These are phyloP conservation scores for Clavelina lepadiformis DNA, from an alignment of 23 tunicate genomes.

Conservation along the genomic window DNA sequence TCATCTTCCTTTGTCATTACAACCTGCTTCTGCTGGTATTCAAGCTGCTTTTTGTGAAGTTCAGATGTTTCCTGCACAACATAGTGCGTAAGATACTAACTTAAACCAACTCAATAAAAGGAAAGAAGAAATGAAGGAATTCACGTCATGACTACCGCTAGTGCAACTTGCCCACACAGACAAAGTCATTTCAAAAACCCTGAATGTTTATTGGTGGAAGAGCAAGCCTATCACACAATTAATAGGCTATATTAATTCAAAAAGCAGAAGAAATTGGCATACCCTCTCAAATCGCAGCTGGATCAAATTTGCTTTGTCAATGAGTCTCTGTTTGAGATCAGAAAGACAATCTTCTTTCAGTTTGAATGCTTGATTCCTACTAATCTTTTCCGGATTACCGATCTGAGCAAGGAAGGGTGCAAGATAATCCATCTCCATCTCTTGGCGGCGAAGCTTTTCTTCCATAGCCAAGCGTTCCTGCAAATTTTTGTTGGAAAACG, in stretches of 20 bases:
- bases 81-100: background rate
- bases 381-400: slow-evolving; percentile 83
- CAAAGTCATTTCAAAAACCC: background rate
- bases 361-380: slow-evolving; percentile 63
- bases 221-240: background rate
- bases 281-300: slow-evolving; percentile 95
- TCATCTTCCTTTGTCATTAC: slow-evolving; percentile 98
- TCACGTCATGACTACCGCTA: no score
- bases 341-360: slow-evolving; percentile 96
- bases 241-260: background rate
- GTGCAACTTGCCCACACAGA: no score
- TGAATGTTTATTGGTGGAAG: background rate
- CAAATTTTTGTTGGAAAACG: background rate
- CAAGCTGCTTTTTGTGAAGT: slow-evolving; percentile 90
- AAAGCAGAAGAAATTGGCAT: background rate
- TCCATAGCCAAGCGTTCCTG: slow-evolving; percentile 86
- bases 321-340: slow-evolving; percentile 88
- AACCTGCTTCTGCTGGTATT: slow-evolving; percentile 96
- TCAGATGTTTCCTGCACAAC: slow-evolving; percentile 86
- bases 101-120: no score
- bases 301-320: slow-evolving; percentile 94
- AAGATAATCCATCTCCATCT: slow-evolving; percentile 99
- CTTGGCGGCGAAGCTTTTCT: slow-evolving; percentile 78
- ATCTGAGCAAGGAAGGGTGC: slow-evolving; percentile 99
- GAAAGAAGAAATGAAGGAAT: no score